These are phyloP conservation scores for Brachionus rubens DNA, from an alignment of 1,140 invertebrate genomes.

Conservation along the genomic window DNA sequence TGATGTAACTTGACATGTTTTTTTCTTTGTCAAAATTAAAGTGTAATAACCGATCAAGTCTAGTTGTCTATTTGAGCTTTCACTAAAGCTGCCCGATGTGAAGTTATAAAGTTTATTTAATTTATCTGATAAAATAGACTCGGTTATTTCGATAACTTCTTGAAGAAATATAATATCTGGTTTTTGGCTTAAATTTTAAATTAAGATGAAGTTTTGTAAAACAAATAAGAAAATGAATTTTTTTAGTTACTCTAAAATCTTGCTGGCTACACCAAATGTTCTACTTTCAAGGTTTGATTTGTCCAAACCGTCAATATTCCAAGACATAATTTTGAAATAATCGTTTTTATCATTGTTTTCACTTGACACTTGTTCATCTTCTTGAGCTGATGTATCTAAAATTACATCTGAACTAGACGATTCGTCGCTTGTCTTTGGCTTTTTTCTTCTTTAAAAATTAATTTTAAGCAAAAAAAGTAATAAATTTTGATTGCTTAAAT, in stretches of 20 bases:
- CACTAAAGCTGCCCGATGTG: conserved; percentile 55
- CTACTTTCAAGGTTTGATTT: conserved; percentile 62
- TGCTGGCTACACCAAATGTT: conserved; percentile 62
- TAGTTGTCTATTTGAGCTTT: not conserved
- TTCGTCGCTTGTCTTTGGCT: not conserved
- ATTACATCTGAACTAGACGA: not conserved
- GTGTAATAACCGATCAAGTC: not conserved
- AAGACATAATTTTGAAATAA: conserved; percentile 56
- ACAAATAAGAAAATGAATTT: too few species aligned
- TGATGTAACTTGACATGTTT: conserved; percentile 58
- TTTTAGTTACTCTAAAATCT: conserved; percentile 63
- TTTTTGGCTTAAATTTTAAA: conserved; percentile 61
- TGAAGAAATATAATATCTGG: conserved; percentile 68
- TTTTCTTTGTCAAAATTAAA: conserved; percentile 60
- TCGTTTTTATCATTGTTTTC: not conserved
- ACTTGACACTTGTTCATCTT: not conserved
- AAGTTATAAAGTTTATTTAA: conserved; percentile 48
- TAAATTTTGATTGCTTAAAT: not conserved
- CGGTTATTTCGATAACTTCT: conserved; percentile 64
- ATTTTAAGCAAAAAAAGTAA: not conserved
- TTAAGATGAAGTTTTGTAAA: not conserved
- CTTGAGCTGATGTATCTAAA: not conserved
- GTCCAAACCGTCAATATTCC: conserved; percentile 69
- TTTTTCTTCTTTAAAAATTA: not conserved
- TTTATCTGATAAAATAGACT: conserved; percentile 50